Evolutionary conservation across 2,113 vertebrate genomes (phyloP).

Genomic region (Nannobrachium achirus): DNA sequence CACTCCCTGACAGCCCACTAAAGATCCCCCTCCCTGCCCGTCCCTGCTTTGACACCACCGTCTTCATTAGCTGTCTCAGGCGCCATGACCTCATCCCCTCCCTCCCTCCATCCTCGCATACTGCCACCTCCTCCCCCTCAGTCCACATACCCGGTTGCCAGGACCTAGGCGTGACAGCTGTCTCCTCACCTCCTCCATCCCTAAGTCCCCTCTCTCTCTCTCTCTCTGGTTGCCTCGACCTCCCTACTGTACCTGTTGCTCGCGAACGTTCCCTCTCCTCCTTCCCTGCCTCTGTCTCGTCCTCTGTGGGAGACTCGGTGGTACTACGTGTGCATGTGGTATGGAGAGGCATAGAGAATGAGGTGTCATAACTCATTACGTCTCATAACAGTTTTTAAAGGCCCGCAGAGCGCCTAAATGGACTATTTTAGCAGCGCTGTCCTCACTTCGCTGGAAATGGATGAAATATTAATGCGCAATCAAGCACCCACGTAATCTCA

Average conservation of each 20-base stretch:
- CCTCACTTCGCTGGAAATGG: not conserved
- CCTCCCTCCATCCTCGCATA: not conserved
- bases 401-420: not conserved
- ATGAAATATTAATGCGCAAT: not conserved
- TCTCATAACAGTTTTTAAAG: not conserved
- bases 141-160: no score
- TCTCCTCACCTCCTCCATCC: not conserved
- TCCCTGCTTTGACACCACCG: not conserved
- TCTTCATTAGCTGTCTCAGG: not conserved
- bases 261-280: no score
- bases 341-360: not conserved
- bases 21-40: no score
- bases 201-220: no score
- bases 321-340: not conserved
- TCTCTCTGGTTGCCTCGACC: no score
- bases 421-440: not conserved
- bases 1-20: not conserved
- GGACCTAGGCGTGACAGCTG: no score
- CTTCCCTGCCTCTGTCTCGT: no score
- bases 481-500: no score
- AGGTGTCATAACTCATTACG: not conserved
- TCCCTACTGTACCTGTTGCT: no score
- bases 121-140: no score
- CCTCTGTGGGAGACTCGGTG: not conserved
- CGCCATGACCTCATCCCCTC: not conserved